These are phyloP conservation scores for Bombus haemorrhoidalis DNA, from an alignment of 1,140 invertebrate species.

Conservation along the genomic window DNA sequence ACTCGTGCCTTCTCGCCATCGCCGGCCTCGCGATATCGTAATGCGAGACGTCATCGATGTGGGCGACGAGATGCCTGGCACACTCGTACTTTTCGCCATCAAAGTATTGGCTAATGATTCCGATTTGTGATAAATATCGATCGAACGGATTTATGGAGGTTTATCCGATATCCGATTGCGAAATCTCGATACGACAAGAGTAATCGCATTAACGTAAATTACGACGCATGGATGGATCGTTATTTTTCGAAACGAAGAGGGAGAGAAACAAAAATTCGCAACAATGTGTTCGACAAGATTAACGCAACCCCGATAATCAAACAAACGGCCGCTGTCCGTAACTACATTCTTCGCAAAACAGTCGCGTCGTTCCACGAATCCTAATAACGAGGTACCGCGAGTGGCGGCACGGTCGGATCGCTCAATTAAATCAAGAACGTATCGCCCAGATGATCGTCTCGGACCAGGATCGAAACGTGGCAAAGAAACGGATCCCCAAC, in stretches of 20 bases:
- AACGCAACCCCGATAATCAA: not conserved
- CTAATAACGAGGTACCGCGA: not conserved
- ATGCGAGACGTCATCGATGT: conserved; percentile 43
- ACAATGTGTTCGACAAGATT: not conserved
- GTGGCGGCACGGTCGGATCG: conserved; percentile 18
- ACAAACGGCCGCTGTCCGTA: too few species aligned
- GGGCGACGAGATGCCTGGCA: conserved; percentile 35
- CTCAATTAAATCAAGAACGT: conserved; percentile 46
- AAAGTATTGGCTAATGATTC: conserved; percentile 6
- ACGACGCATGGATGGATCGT: not conserved
- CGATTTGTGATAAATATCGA: conserved; percentile 14
- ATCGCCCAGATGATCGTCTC: conserved; percentile 30
- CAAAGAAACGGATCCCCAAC: conserved; percentile 50
- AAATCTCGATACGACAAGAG: not conserved
- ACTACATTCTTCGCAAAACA: not conserved
- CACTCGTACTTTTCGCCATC: conserved; percentile 44
- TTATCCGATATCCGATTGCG: not conserved
- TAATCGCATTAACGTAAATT: not conserved
- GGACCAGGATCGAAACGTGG: not conserved
- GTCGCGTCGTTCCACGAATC: conserved; percentile 24
- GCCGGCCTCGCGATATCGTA: conserved; percentile 21
- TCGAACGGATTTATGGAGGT: not conserved
- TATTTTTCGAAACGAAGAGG: not conserved
- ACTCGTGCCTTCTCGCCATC: conserved; percentile 13
- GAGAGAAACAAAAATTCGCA: not conserved